These are phyloP conservation scores for Smittia sp. DNA, from an alignment of 2,888 invertebrate species.

Conservation along the genomic window DNA sequence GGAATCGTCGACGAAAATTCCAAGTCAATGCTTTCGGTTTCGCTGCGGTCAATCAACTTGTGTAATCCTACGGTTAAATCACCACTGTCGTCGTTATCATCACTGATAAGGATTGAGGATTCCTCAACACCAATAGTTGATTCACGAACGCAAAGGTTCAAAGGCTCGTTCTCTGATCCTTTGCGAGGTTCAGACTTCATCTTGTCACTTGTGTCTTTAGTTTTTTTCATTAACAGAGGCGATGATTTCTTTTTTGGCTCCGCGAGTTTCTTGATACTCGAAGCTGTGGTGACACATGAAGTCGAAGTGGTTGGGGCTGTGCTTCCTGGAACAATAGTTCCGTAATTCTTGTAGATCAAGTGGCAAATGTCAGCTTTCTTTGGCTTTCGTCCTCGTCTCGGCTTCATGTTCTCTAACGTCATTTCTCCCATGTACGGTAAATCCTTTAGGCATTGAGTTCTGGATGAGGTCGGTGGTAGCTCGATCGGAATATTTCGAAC, in stretches of 20 bases:
- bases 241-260: slow-evolving; percentile 49
- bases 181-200: slow-evolving; percentile 56
- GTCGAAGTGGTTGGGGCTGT: slow-evolving; percentile 45
- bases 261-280: slow-evolving; percentile 49
- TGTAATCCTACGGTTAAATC: slow-evolving; percentile 59
- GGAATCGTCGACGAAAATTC: slow-evolving; percentile 55
- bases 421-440: slow-evolving; percentile 91
- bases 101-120: slow-evolving; percentile 32
- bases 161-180: slow-evolving; percentile 73
- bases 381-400: slow-evolving; percentile 81
- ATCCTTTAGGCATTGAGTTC: slow-evolving; percentile 60
- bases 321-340: slow-evolving; percentile 73
- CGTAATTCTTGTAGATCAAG: slow-evolving; percentile 87
- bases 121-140: slow-evolving; percentile 62
- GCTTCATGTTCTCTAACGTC: slow-evolving; percentile 83
- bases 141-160: slow-evolving; percentile 81
- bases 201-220: not conserved
- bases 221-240: not conserved
- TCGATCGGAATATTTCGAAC: slow-evolving; percentile 41
- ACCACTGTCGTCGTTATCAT: slow-evolving; percentile 47
- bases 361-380: slow-evolving; percentile 92
- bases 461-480: slow-evolving; percentile 44
- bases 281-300: not conserved
- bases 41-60: slow-evolving; percentile 59
- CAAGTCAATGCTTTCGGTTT: slow-evolving; percentile 55